Conservation (phyloP, 1,140 invertebrate species). For the Scaptomyza pallida region DNA sequence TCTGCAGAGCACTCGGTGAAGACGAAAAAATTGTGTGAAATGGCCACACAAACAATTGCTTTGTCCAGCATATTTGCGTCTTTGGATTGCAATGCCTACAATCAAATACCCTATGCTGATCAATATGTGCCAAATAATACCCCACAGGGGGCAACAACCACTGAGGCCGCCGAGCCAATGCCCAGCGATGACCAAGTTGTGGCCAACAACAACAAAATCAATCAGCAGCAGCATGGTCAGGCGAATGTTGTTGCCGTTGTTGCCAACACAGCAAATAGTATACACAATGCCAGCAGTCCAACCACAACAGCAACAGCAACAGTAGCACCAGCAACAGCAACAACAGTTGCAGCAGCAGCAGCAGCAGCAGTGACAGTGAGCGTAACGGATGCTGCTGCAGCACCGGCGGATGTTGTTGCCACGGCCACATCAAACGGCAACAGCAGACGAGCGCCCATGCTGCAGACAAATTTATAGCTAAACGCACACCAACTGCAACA, state of each 20-base stretch:
- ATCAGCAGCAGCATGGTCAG: slow-evolving; percentile 73
- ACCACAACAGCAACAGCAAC: slow-evolving; percentile 20
- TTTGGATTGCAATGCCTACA: slow-evolving; percentile 73
- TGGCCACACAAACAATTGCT: slow-evolving; percentile 81
- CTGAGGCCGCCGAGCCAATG: slow-evolving; percentile 11
- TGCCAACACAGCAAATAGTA: slow-evolving; percentile 31
- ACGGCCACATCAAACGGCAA: slow-evolving; percentile 27
- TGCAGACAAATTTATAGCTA: slow-evolving; percentile 82
- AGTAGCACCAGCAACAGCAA: slow-evolving; percentile 13
- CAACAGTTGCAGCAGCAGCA: slow-evolving; percentile 17
- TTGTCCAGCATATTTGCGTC: slow-evolving; percentile 78
- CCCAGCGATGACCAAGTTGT: slow-evolving; percentile 58
- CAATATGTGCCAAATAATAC: slow-evolving; percentile 83
- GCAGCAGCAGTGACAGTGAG: slow-evolving; percentile 6
- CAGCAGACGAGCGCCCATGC: slow-evolving; percentile 53
- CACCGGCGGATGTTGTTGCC: slow-evolving; percentile 1
- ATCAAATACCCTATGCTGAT: slow-evolving; percentile 83
- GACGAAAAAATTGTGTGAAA: slow-evolving; percentile 79
- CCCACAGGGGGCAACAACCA: slow-evolving; percentile 44
- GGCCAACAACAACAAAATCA: slow-evolving; percentile 82
- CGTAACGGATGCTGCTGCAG: slow-evolving; percentile 24
- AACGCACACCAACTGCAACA: slow-evolving; percentile 76
- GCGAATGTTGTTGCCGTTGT: slow-evolving; percentile 23
- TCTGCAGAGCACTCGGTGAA: slow-evolving; percentile 68
- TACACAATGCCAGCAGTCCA: slow-evolving; percentile 38